These are phyloP conservation scores for Ochlodes sylvanus DNA, from an alignment of 2,888 invertebrate species.

Conservation along the genomic window DNA sequence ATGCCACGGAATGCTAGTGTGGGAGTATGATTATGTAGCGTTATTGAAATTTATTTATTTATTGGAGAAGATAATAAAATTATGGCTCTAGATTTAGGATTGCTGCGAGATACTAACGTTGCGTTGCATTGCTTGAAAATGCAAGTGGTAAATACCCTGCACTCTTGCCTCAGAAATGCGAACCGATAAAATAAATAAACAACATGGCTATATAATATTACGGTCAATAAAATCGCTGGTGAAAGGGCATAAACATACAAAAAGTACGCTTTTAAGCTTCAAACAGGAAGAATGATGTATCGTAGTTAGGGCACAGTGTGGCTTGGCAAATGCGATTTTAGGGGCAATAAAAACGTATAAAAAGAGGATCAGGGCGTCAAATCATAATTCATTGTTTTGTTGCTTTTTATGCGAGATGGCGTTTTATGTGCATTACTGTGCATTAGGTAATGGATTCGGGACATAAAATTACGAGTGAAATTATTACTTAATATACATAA, in stretches of 20 bases:
- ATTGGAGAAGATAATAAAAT: too few relatives aligned
- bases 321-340: constrained; percentile 65
- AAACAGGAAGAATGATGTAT: constrained; percentile 27
- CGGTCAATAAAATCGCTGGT: constrained; percentile 37
- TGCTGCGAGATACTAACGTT: too few relatives aligned
- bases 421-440: constrained; percentile 63
- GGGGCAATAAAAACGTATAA: constrained; percentile 75
- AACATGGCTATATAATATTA: constrained; percentile 34
- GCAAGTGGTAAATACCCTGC: too few relatives aligned
- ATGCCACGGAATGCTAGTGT: too few relatives aligned
- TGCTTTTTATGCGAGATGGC: constrained; percentile 54
- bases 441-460: constrained; percentile 78
- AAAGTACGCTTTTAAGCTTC: constrained; percentile 29
- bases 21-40: too few relatives aligned
- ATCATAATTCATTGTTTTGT: constrained; percentile 80
- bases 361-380: constrained; percentile 67
- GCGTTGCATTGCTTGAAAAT: too few relatives aligned
- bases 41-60: too few relatives aligned
- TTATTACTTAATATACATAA: background rate
- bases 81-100: too few relatives aligned
- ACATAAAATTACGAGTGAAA: constrained; percentile 31
- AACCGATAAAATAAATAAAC: constrained; percentile 9
- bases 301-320: constrained; percentile 7
- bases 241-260: constrained; percentile 42
- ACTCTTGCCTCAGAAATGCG: too few relatives aligned